Base-by-base conservation (phyloP, 2,797 vertebrate species). In the Tiaroga cobitis region DNA sequence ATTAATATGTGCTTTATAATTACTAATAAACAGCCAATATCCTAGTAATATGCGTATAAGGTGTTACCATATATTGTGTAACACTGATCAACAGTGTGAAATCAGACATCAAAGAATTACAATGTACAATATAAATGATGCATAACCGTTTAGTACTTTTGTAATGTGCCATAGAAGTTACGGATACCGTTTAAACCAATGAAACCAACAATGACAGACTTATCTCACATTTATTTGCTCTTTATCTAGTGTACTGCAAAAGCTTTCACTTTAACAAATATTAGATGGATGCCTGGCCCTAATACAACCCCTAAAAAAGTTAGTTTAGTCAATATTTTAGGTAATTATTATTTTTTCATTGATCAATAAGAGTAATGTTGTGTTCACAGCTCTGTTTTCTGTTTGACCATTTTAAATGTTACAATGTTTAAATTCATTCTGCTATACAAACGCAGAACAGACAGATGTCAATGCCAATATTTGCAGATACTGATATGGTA, bases 381-480 rank as follows among this genome's bases (percentile, higher is more conserved):
- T 63, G 11, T 63, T 63, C n/a, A 29, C 13, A 63, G 26, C 32
- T 34, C 32, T 10, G 18, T 9, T 39, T 68, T 21, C 21, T 37
- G 18, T 37, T 68, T 5, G 5, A 39, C 67, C 34, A 37, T 67
- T 67, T 67, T 18, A 8, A 8, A 67, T 13, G 26, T 26, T 63
- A 63, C n/a, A 63, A 67, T 68, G 19, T 37, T 68, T 34, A 37
- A 10, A 68, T 21, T 39, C 34, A 59, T 59, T 59, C 32, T 59
- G 51, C 32, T n/a, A 0, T 59, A 37, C 39, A 39, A 26, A 9
- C 10, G 0, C 32, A 56, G 6, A 56, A 76, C 75, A 61, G 24
- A 72, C 39, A 2, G n/a, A 72, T 26, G 13, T 24, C 39, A 78
- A 78, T 19, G 76, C 24, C 15, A 78, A 61, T 61, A 78, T 78